Evolutionary conservation across 2,113 vertebrate genomes (phyloP), one percentile per base, ranked within the genome.

Genomic region (Antidorcas marsupialis): DNA sequence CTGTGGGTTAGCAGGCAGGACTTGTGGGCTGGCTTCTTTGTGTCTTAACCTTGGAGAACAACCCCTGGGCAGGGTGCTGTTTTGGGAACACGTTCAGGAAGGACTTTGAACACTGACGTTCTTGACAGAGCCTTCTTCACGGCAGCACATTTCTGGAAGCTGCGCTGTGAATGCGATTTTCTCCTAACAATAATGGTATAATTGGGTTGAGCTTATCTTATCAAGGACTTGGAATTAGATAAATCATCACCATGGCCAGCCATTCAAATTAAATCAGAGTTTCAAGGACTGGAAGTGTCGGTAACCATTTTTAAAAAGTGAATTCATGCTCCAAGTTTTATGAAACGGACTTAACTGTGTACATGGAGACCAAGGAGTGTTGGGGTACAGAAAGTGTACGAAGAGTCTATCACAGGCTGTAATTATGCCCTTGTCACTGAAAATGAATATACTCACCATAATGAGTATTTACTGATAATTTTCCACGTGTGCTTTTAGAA

Each of bases 171-270:
- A 91, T 91, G 36, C 14, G 89, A 33, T 97, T 97, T 96, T 93
- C 89, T 79, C 62, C 89, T 25, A 94, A 83, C 86, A 88, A 62
- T 60, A 95, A 81, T 91, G 50, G 89, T 96, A 21, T 84, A 96
- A 74, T 91, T 94, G 67, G 85, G 36, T 86, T 96, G 55, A 81
- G 52, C 79, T 96, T 94, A 88, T 96, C 96, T 98, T 97, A 95
- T 95, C 67, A 96, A 89, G 88, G 57, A 67, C 92, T 53, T 62
- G n/a, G 78, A 92, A 88, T 97, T 94, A 96, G 57, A 87, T 93
- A 93, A 95, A 82, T 95, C 43, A 93, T 67, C 62, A 57, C 81
- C 36, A 19, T 88, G 78, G 47, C 83, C 78, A 89, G 62, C 82
- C 94, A 43, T 86, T 94, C 47, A 47, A 93, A 94, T 97, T 71